Percentiles rank a stretch among this genome's conserved stretches.
phyloP scores from a whole-genome alignment of 2,888 invertebrate species.

The Euproctis similis region DNA sequence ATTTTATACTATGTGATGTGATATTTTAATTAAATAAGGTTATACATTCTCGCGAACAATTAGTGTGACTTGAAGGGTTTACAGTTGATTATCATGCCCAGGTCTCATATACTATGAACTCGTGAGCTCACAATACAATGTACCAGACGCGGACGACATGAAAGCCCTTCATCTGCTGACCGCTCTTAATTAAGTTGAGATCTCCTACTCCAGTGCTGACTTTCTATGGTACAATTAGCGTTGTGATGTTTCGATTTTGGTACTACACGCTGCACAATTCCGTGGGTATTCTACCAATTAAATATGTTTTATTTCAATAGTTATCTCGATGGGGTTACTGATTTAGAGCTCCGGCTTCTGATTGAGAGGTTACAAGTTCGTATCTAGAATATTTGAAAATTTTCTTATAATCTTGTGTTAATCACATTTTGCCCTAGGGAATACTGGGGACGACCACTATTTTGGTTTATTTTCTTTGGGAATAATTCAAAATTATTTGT shows the following conservation, averaged over 20 bases:
- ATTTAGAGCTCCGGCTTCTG: too few species aligned
- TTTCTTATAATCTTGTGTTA: too few species aligned
- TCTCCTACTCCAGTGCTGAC: constrained; percentile 14
- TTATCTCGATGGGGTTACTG: too few species aligned
- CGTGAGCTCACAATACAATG: constrained; percentile 37
- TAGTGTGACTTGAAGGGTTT: not conserved
- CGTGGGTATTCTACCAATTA: constrained; percentile 20
- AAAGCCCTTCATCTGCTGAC: constrained; percentile 27
- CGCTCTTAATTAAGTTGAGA: constrained; percentile 34
- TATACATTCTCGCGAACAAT: too few species aligned
- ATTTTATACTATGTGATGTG: too few species aligned
- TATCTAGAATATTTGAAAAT: too few species aligned
- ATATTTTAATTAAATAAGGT: too few species aligned
- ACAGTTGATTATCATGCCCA: constrained; percentile 15
- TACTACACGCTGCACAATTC: constrained; percentile 3
- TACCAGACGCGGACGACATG: constrained; percentile 22
- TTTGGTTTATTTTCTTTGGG: too few species aligned
- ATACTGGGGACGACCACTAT: too few species aligned
- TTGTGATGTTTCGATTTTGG: constrained; percentile 4
- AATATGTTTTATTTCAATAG: constrained; percentile 2
- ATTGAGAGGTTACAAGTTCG: too few species aligned
- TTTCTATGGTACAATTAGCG: constrained; percentile 41
- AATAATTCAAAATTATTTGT: too few species aligned
- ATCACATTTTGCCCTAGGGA: too few species aligned
- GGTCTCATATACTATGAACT: constrained; percentile 20